These are phyloP conservation scores for Rhinichthys klamathensis DNA, from an alignment of 2,113 vertebrate genomes.

Conservation along the genomic window DNA sequence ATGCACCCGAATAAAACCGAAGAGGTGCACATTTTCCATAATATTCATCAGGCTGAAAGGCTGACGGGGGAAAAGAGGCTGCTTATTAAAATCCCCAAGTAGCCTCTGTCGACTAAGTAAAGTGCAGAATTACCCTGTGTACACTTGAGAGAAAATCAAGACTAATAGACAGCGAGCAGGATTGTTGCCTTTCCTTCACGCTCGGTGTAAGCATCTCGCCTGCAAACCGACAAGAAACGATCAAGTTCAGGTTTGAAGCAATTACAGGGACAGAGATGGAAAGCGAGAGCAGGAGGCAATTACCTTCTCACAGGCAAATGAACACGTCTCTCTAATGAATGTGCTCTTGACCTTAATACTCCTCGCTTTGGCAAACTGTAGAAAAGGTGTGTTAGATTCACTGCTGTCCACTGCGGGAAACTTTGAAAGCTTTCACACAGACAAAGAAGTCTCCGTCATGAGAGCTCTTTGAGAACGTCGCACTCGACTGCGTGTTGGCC, in stretches of 20 bases:
- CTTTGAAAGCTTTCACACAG: background rate
- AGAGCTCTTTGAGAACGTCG: background rate
- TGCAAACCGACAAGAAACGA: slow-evolving; percentile 1
- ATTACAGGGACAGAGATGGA: slow-evolving; percentile 41
- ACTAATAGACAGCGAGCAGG: slow-evolving; percentile 4
- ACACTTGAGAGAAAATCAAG: slow-evolving; percentile 34
- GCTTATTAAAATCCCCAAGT: slow-evolving; percentile 45
- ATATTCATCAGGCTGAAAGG: slow-evolving; percentile 19
- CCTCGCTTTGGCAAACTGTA: background rate
- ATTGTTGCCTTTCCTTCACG: background rate
- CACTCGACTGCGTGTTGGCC: background rate
- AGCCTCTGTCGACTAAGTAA: slow-evolving; percentile 19
- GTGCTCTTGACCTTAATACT: slow-evolving; percentile 28
- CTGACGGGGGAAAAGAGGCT: background rate
- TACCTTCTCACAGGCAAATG: slow-evolving; percentile 45
- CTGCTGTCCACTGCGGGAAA: background rate
- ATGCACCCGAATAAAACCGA: slow-evolving; percentile 18
- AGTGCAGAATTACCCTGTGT: background rate
- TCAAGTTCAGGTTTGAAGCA: slow-evolving; percentile 40
- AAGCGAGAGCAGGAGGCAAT: slow-evolving; percentile 28
- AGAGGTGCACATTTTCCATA: background rate
- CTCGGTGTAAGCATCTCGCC: background rate
- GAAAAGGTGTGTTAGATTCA: slow-evolving; percentile 1
- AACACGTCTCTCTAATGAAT: slow-evolving; percentile 32
- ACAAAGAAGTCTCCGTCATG: background rate